Conservation (phyloP, 2,888 invertebrate species). For the Eutolmus rufibarbis region DNA sequence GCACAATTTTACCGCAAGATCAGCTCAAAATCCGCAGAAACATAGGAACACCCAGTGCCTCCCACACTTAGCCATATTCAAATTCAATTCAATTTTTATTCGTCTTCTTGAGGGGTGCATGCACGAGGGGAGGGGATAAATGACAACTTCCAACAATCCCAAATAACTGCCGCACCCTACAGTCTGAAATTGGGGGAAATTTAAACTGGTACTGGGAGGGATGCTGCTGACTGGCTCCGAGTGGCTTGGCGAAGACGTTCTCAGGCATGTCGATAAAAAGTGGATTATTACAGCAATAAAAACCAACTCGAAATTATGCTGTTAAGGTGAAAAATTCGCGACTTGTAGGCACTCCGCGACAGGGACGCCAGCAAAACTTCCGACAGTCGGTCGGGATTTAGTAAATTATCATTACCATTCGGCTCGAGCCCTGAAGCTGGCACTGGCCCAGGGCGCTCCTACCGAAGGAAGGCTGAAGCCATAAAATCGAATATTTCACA, state of each 20-base stretch:
- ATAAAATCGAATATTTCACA: neutral
- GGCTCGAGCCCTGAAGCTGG: neutral
- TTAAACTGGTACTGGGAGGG: neutral
- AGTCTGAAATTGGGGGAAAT: neutral
- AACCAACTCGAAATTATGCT: neutral
- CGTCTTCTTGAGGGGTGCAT: neutral
- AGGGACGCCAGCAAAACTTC: neutral
- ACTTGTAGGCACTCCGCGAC: neutral
- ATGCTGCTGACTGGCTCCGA: neutral
- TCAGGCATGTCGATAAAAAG: neutral
- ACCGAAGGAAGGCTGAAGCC: neutral
- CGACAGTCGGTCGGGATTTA: neutral
- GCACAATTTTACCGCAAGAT: neutral
- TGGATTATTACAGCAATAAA: neutral
- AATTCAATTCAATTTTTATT: neutral
- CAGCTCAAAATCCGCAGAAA: neutral
- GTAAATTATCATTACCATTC: neutral
- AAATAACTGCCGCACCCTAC: neutral
- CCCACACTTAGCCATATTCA: neutral
- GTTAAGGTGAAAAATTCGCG: neutral
- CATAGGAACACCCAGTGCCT: neutral
- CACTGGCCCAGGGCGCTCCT: neutral
- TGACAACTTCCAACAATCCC: neutral
- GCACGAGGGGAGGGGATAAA: neutral
- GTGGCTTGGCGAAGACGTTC: neutral